phyloP scores from a whole-genome alignment of 2,113 vertebrate species.

The Hemibagrus wyckioides region DNA sequence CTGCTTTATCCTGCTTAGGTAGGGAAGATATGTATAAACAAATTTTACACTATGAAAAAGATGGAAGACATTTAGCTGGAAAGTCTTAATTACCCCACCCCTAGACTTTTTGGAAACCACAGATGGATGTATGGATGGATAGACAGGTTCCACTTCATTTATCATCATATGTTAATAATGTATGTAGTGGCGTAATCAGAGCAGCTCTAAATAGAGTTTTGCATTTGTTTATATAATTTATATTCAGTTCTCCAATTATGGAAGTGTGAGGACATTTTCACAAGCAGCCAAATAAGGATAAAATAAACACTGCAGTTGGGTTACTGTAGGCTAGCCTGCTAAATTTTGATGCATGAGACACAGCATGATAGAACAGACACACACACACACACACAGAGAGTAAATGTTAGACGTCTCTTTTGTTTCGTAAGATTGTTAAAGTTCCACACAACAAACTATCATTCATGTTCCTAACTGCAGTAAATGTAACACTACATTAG shows the following conservation, averaged over 20 bases:
- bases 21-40: too few relatives aligned
- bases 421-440: not conserved
- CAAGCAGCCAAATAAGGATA: not conserved
- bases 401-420: not conserved
- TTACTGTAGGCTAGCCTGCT: not conserved
- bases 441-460: too few relatives aligned
- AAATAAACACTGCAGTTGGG: not conserved
- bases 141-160: not conserved
- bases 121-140: too few relatives aligned
- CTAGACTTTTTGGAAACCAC: too few relatives aligned
- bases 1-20: too few relatives aligned
- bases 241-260: not conserved
- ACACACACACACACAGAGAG: not conserved
- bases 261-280: not conserved
- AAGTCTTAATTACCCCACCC: too few relatives aligned
- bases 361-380: not conserved
- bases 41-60: too few relatives aligned
- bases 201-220: not conserved
- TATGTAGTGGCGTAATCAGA: not conserved
- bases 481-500: not conserved
- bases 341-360: constrained; percentile 14
- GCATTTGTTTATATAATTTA: not conserved
- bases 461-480: not conserved
- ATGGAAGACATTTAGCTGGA: too few relatives aligned
- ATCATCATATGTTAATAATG: not conserved